These are phyloP conservation scores for Amorpha juglandis DNA, from an alignment of 2,888 invertebrate genomes.

Conservation along the genomic window DNA sequence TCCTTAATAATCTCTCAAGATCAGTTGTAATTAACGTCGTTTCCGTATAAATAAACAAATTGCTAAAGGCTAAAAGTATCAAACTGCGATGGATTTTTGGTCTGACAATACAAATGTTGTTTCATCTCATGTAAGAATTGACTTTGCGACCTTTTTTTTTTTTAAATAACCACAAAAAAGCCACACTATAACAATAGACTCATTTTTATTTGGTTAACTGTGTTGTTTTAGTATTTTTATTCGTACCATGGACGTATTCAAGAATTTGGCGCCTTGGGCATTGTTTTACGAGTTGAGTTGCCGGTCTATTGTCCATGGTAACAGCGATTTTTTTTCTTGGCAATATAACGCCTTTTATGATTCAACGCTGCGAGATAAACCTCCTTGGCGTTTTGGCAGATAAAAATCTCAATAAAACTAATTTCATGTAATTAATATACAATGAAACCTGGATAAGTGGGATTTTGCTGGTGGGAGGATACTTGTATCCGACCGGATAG, in stretches of 20 bases:
- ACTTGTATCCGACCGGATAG: too few species aligned
- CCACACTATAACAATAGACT: background rate
- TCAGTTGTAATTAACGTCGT: too few species aligned
- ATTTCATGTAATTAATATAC: background rate
- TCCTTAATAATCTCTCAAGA: too few species aligned
- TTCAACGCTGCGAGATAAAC: background rate
- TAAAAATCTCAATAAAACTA: background rate
- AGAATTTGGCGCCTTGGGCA: slow-evolving; percentile 12
- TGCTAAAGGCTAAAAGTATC: too few species aligned
- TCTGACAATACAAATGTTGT: too few species aligned
- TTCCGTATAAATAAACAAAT: too few species aligned
- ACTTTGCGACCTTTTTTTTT: too few species aligned
- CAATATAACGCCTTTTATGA: background rate
- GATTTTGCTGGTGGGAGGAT: too few species aligned
- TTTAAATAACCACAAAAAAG: too few species aligned
- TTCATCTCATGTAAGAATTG: too few species aligned
- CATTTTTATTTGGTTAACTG: background rate
- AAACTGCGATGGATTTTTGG: too few species aligned
- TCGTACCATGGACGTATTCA: background rate
- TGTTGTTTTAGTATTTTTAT: background rate
- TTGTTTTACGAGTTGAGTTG: slow-evolving; percentile 19
- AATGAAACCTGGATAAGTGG: too few species aligned
- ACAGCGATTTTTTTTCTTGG: slow-evolving; percentile 10
- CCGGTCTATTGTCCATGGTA: slow-evolving; percentile 6
- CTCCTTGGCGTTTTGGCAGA: background rate